Percentiles rank a stretch among this genome's conserved stretches.
These are phyloP conservation scores for Phengaris arion DNA, from an alignment of 2,888 invertebrate genomes.

Conservation along the genomic window DNA sequence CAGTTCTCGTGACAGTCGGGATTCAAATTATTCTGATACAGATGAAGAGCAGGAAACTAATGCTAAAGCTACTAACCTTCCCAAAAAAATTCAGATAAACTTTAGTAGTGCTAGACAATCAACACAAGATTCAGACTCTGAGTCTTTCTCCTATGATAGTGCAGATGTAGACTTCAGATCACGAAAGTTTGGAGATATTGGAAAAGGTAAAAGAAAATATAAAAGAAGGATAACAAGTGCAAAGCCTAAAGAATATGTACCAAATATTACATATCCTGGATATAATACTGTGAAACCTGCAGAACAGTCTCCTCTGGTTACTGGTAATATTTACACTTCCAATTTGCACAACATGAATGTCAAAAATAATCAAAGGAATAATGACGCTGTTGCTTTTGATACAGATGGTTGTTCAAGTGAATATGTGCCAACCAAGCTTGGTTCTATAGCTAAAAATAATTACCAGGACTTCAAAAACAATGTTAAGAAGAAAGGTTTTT, in stretches of 20 bases:
- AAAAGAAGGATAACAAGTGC: slow-evolving; percentile 48
- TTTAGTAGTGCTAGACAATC: slow-evolving; percentile 44
- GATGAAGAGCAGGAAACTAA: slow-evolving; percentile 50
- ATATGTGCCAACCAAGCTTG: slow-evolving; percentile 72
- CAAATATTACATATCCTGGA: slow-evolving; percentile 53
- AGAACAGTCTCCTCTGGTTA: slow-evolving; percentile 60
- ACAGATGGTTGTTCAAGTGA: slow-evolving; percentile 65
- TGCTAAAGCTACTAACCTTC: slow-evolving; percentile 43
- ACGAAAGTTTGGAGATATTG: slow-evolving; percentile 59
- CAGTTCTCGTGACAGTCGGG: slow-evolving; percentile 61
- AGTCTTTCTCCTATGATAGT: slow-evolving; percentile 65
- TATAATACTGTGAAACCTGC: slow-evolving; percentile 59
- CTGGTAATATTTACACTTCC: slow-evolving; percentile 66
- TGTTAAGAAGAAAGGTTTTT: slow-evolving; percentile 67
- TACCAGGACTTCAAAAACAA: slow-evolving; percentile 73
- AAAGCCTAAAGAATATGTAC: slow-evolving; percentile 44
- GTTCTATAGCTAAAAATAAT: slow-evolving; percentile 65
- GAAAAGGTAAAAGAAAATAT: slow-evolving; percentile 54
- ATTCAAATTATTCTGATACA: slow-evolving; percentile 61
- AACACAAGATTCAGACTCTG: slow-evolving; percentile 59
- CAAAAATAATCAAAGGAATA: slow-evolving; percentile 42
- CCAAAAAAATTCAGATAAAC: slow-evolving; percentile 38
- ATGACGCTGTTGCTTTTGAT: slow-evolving; percentile 47
- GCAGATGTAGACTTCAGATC: slow-evolving; percentile 68
- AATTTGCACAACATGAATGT: slow-evolving; percentile 64